A percentile compares a stretch with the other conserved stretches of the same genome.
These are phyloP conservation scores for Clarias macrocephalus DNA, from an alignment of 2,113 vertebrate species.

Conservation along the genomic window DNA sequence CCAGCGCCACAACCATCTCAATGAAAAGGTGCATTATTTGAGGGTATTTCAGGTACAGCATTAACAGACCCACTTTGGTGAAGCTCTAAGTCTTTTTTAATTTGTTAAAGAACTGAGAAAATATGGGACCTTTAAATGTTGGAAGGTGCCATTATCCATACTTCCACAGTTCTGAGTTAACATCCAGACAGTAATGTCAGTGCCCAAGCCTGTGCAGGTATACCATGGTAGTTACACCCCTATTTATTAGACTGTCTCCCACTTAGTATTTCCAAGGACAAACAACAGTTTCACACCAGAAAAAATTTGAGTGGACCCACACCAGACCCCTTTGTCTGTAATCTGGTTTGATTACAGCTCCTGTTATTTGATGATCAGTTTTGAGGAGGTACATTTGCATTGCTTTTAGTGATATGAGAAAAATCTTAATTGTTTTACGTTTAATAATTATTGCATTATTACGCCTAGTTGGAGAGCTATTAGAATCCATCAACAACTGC, in stretches of 20 bases:
- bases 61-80: no score
- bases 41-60: no score
- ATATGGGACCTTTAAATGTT: neutral
- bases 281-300: neutral
- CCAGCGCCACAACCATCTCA: no score
- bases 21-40: no score
- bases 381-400: neutral
- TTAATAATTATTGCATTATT: neutral
- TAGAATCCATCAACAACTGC: neutral
- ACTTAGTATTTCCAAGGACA: neutral
- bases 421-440: neutral
- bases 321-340: neutral
- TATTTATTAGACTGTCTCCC: neutral
- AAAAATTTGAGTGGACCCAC: neutral
- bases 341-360: neutral
- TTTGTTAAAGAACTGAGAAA: no score
- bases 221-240: neutral
- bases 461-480: neutral
- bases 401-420: neutral
- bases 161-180: neutral
- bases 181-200: neutral
- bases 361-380: neutral
- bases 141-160: neutral
- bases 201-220: no score
- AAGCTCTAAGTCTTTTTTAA: no score